phyloP scores from a whole-genome alignment of 2,113 vertebrate species.

The Paramisgurnus dabryanus region DNA sequence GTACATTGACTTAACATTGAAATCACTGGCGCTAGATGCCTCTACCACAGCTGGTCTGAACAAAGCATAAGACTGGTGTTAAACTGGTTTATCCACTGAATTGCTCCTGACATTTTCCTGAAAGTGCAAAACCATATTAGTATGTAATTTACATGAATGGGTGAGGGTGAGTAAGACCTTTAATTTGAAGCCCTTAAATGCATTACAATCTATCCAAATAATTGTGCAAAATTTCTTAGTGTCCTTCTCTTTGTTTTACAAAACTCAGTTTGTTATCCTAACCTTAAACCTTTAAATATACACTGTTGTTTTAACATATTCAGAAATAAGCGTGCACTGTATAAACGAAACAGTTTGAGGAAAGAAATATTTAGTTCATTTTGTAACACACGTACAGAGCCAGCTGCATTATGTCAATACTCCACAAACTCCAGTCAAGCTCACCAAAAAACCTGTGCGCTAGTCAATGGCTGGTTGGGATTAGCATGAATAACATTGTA shows the following conservation, averaged over 20 bases:
- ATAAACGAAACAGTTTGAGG: conserved; percentile 9
- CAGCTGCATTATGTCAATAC: conserved; percentile 22
- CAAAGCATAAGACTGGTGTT: not conserved
- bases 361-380: not conserved
- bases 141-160: not conserved
- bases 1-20: too few species aligned
- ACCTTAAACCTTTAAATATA: not conserved
- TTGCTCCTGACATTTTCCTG: not conserved
- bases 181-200: not conserved
- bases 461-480: conserved; percentile 10
- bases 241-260: not conserved
- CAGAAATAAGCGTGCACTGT: not conserved
- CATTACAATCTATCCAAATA: not conserved
- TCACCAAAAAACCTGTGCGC: conserved; percentile 7
- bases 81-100: not conserved
- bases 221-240: not conserved
- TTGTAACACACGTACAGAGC: not conserved
- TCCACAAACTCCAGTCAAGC: not conserved
- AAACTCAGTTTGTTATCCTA: not conserved
- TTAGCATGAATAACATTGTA: conserved; percentile 1
- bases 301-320: not conserved
- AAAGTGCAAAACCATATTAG: not conserved
- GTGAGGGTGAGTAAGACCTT: not conserved
- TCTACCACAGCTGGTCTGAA: too few species aligned
- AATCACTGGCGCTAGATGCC: too few species aligned